Evolutionary conservation across 2,113 vertebrate species (phyloP).

Genomic region (Cyphomyrus discorhynchus): DNA sequence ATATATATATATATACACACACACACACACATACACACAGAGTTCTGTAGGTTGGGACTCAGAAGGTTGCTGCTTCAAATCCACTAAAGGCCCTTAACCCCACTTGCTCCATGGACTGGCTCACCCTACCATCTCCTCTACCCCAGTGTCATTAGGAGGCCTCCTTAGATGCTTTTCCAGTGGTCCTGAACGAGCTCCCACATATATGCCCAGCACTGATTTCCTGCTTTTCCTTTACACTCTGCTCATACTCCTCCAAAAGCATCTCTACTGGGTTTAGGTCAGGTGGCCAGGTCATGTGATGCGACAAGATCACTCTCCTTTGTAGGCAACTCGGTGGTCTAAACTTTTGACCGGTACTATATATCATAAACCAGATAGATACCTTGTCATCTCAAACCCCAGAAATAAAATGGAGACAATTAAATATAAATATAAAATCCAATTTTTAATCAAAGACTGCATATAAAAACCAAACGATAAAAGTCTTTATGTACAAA

Average conservation of each 20-base stretch:
- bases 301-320: background rate
- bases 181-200: background rate
- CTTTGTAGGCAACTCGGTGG: background rate
- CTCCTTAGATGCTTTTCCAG: background rate
- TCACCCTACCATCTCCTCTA: background rate
- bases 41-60: background rate
- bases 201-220: background rate
- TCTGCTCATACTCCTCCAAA: background rate
- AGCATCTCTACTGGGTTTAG: background rate
- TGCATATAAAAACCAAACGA: constrained; percentile 2
- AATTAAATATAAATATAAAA: background rate
- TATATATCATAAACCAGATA: background rate
- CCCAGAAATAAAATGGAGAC: background rate
- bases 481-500: constrained; percentile 13
- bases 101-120: background rate
- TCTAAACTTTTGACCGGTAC: background rate
- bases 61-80: background rate
- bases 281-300: background rate
- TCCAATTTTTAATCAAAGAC: constrained; percentile 14
- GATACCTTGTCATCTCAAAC: background rate
- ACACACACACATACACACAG: too few species aligned
- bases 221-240: background rate
- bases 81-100: background rate
- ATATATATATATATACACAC: too few species aligned
- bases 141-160: background rate